Base-by-base conservation (phyloP, 2,113 vertebrate species). In the Peromyscus polionotus region DNA sequence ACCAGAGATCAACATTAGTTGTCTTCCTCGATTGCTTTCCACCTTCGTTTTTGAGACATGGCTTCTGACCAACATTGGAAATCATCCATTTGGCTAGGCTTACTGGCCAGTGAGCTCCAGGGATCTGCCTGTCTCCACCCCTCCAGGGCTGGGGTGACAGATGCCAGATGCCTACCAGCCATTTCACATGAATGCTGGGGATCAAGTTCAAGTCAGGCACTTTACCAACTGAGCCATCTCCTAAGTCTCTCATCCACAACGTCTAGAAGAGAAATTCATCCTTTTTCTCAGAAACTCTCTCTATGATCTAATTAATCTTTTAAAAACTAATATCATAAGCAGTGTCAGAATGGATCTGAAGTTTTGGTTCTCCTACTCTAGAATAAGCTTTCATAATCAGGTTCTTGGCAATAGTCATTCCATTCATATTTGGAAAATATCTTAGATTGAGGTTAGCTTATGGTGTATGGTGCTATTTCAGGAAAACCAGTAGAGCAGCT, bases 401-500 rank as follows among this genome's bases (percentile, higher is more conserved):
- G 73, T 80, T 93, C 63, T 97, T 63, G 94, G 33, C 89, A 95
- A 48, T 76, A 85, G n/a, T 95, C 28, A 73, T 97, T 96, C 76
- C 83, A 92, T 84, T 95, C 87, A 63, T 95, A 91, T 93, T 95
- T 93, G 3, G 12, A 95, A 96, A 84, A n/a, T 68, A 63, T 88
- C 48, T 90, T 92, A 88, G 88, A 97, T 96, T 95, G 77, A 96
- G 86, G 48, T 97, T 97, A 95, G 83, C 79, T 94, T 96, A 79
- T 95, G 36, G 36, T 77, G 77, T 96, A 70, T 93, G 36, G 31
- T 73, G 88, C 79, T 97, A 54, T 96, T 95, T 97, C 91, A 97
- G 75, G 77, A 93, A 95, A 98, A 95, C 96, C 94, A 68, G 94
- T 87, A 89, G 92, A 93, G 94, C 97, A 97, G 93, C 96, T 96